Percentiles rank a stretch among this genome's conserved stretches.
phyloP scores from a whole-genome alignment of 1,140 invertebrate genomes.

The Ganaspis sp. region DNA sequence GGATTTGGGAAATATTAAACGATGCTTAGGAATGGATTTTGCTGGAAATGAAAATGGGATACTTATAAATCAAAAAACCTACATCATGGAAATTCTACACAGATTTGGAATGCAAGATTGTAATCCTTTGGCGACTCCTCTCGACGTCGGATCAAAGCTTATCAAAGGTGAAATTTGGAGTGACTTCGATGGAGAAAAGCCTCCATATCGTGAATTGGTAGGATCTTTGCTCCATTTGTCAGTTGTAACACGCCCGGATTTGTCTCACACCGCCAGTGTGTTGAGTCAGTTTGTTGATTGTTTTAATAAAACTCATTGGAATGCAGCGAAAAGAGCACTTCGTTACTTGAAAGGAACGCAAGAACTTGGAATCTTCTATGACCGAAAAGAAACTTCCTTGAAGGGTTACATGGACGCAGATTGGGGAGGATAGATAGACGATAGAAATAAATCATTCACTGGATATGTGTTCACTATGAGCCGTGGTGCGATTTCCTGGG shows the following conservation, averaged over 20 bases:
- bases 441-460: conserved; percentile 55
- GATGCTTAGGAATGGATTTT: conserved; percentile 26
- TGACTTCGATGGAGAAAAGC: not conserved
- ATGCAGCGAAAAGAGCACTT: conserved; percentile 60
- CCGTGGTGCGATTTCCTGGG: conserved; percentile 59
- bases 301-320: conserved; percentile 54
- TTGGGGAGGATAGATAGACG: conserved; percentile 49
- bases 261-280: conserved; percentile 30
- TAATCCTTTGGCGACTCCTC: not conserved
- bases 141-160: not conserved
- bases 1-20: conserved; percentile 25
- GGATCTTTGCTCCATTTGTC: not conserved
- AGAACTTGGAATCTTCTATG: not conserved
- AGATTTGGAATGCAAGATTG: conserved; percentile 30
- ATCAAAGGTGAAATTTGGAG: not conserved
- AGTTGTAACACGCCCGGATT: not conserved
- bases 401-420: conserved; percentile 56
- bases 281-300: conserved; percentile 32
- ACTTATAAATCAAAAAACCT: conserved; percentile 19
- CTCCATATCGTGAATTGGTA: conserved; percentile 13
- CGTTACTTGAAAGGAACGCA: not conserved
- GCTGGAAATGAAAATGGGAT: not conserved
- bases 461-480: conserved; percentile 58
- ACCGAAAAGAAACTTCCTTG: not conserved
- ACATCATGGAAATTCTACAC: conserved; percentile 12